Base-by-base conservation (phyloP, 37 sponge, comb jelly and placozoan genomes). In the Spongilla lacustris region DNA sequence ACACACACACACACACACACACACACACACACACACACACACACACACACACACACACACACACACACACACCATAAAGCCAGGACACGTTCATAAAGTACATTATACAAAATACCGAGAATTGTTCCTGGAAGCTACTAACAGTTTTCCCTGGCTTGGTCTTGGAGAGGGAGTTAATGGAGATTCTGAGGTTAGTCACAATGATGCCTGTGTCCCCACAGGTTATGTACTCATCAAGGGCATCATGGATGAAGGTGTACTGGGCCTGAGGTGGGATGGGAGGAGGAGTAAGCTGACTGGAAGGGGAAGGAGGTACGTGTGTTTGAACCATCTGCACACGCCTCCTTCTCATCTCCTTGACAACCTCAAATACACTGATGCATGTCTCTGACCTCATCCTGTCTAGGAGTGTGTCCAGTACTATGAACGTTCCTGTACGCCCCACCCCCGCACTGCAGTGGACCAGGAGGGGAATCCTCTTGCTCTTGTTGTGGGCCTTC, bases 381-480 rank as follows among this genome's bases (percentile, higher is more conserved):
- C 69, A 37, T 11, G 50, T 50, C 24, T 74, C 86, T 38, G 27
- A 35, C 66, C 81, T 72, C 41, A 89, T 68, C 25, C 79, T 29
- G 32, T 89, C 85, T 41, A 89, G 34, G 79, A 89, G 90, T 26
- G 69, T 49, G 71, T 89, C 89, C 76, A 89, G 49, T 24, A 67
- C 32, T 50, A 89, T 87, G 66, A 86, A 89, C 36, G 89, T 89
- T 23, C 89, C 89, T 69, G 89, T 89, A 21, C 89, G 77, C 37
- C 89, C 89, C 70, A 89, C 89, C 73, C 89, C 89, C 26, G 89
- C 89, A 86, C 89, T 92, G 90, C 92, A 92, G 81, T 92, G 92
- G 23, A 88, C 89, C 37, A 92, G 29, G 22, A 88, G 37, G 21
- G 92, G 92, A 36, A 49, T 49, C 22, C 36, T 38, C 32, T 6